Evolutionary conservation across 2,888 invertebrate genomes (phyloP).

Genomic region (Argyra leucocephala): DNA sequence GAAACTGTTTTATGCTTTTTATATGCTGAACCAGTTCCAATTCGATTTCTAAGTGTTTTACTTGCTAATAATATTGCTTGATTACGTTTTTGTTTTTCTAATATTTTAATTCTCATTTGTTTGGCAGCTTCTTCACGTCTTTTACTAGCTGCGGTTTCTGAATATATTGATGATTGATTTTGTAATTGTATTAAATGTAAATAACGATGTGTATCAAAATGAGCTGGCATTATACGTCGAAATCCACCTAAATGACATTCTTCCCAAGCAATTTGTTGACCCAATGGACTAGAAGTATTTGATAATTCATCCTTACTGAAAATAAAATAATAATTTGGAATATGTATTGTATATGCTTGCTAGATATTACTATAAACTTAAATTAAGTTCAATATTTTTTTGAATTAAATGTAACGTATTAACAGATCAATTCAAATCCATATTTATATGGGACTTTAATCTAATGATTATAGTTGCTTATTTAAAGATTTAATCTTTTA

Average conservation of each 20-base stretch:
- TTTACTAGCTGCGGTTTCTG: slow-evolving; percentile 65
- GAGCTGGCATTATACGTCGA: slow-evolving; percentile 56
- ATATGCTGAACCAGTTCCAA: background rate
- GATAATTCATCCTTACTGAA: background rate
- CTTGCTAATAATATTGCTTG: slow-evolving; percentile 24
- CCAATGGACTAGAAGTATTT: slow-evolving; percentile 42
- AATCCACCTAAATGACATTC: slow-evolving; percentile 67
- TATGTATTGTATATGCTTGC: no score
- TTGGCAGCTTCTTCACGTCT: slow-evolving; percentile 67
- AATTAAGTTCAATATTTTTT: no score
- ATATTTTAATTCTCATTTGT: slow-evolving; percentile 54
- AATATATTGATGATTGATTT: slow-evolving; percentile 55
- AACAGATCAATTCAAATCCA: no score
- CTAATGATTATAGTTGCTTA: no score
- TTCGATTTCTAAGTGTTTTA: background rate
- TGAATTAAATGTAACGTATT: no score
- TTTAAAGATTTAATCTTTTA: no score
- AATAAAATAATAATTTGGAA: background rate
- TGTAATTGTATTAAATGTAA: slow-evolving; percentile 60
- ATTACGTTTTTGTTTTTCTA: slow-evolving; percentile 21
- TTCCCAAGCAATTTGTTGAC: slow-evolving; percentile 61
- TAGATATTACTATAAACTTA: no score
- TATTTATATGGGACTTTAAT: no score
- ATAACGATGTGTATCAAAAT: slow-evolving; percentile 49
- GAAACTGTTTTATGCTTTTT: background rate